Conservation (phyloP, 1,140 invertebrate genomes). For the Octopus bimaculoides region DNA sequence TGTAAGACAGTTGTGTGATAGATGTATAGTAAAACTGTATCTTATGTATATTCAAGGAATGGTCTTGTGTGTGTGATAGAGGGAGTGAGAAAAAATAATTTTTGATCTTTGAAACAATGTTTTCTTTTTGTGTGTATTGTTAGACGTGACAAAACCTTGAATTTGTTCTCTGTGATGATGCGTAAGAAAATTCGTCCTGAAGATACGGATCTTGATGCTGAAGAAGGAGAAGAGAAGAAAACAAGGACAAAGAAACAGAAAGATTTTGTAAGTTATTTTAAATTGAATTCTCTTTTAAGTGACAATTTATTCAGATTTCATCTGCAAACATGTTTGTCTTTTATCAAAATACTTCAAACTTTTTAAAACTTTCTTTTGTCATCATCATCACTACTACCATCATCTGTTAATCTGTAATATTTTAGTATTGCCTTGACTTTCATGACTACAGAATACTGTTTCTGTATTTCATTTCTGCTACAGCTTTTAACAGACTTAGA, state of each 20-base stretch:
- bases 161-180: constrained; percentile 92
- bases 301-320: no score
- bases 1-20: not conserved
- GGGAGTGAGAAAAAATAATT: no score
- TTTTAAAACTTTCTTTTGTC: no score
- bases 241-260: constrained; percentile 35
- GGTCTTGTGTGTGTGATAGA: no score
- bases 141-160: constrained; percentile 89
- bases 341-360: no score
- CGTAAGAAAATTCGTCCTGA: constrained; percentile 77
- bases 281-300: no score
- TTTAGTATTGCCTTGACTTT: not conserved
- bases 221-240: constrained; percentile 63
- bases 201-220: constrained; percentile 75
- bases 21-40: not conserved
- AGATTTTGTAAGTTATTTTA: constrained; percentile 37
- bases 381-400: no score
- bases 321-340: no score
- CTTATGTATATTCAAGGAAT: no score
- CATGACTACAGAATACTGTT: no score
- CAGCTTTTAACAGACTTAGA: constrained; percentile 62
- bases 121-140: not conserved
- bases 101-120: no score
- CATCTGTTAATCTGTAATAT: no score
- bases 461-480: constrained; percentile 11